Evolutionary conservation across 2,797 vertebrate genomes (phyloP).

Genomic region (Adrianichthys oophorus): DNA sequence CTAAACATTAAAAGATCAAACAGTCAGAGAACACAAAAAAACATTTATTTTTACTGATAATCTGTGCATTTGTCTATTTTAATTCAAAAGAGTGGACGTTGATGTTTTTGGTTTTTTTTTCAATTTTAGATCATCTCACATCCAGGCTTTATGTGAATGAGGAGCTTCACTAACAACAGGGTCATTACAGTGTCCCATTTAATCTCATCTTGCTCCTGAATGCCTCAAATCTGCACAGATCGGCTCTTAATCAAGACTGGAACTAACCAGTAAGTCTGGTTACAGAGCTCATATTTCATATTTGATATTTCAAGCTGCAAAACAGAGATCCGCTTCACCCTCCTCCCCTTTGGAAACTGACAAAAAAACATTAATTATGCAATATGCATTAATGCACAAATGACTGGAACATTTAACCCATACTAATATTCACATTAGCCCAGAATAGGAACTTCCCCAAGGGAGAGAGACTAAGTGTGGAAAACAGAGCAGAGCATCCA

Average conservation of each 20-base stretch:
- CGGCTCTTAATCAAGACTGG: slow-evolving; percentile 65
- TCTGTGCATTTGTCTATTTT: too few relatives aligned
- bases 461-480: slow-evolving; percentile 56
- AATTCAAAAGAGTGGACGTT: slow-evolving; percentile 4
- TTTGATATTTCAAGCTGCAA: slow-evolving; percentile 25
- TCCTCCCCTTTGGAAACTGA: slow-evolving; percentile 40
- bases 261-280: slow-evolving; percentile 64
- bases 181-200: slow-evolving; percentile 73
- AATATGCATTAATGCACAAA: slow-evolving; percentile 75
- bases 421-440: slow-evolving; percentile 79
- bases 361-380: slow-evolving; percentile 72
- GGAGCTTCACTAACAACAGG: slow-evolving; percentile 70
- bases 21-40: too few relatives aligned
- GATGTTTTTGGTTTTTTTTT: slow-evolving; percentile 23
- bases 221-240: slow-evolving; percentile 56
- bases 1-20: too few relatives aligned
- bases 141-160: slow-evolving; percentile 64
- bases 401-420: slow-evolving; percentile 77
- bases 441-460: slow-evolving; percentile 66
- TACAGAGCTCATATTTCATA: slow-evolving; percentile 27
- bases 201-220: slow-evolving; percentile 71
- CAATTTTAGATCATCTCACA: slow-evolving; percentile 33
- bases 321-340: slow-evolving; percentile 8
- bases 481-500: slow-evolving; percentile 50
- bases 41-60: too few relatives aligned